These are phyloP conservation scores for Macrochelys suwanniensis DNA, from an alignment of 2,797 vertebrate genomes.

Conservation along the genomic window DNA sequence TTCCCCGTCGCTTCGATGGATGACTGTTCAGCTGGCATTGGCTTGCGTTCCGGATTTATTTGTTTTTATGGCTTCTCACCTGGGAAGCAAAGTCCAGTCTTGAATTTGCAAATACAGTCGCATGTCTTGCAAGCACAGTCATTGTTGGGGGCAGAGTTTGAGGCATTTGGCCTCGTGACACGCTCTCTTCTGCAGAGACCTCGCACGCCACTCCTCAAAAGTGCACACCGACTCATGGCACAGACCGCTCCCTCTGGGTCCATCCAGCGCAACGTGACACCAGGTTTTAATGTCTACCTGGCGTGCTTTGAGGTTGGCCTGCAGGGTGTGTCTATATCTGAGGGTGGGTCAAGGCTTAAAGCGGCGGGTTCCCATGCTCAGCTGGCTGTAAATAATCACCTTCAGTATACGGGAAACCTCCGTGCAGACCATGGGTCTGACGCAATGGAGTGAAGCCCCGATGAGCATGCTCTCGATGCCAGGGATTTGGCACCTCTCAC, in stretches of 20 bases:
- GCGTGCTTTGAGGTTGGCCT: background rate
- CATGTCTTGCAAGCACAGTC: background rate
- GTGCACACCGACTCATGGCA: background rate
- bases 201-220: background rate
- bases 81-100: background rate
- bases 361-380: too few species aligned
- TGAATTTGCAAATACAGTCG: background rate
- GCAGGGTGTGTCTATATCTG: too few species aligned
- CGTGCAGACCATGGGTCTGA: too few species aligned
- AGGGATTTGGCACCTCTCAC: too few species aligned
- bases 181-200: background rate
- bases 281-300: too few species aligned
- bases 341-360: too few species aligned
- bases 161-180: background rate
- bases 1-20: background rate
- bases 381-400: too few species aligned
- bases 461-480: too few species aligned
- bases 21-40: background rate
- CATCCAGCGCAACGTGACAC: background rate
- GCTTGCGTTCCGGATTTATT: background rate
- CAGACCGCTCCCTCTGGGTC: background rate
- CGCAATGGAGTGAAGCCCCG: too few species aligned
- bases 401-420: too few species aligned
- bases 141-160: background rate
- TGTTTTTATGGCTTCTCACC: background rate